phyloP scores from a whole-genome alignment of 2,113 vertebrate species.

The Chunga burmeisteri region DNA sequence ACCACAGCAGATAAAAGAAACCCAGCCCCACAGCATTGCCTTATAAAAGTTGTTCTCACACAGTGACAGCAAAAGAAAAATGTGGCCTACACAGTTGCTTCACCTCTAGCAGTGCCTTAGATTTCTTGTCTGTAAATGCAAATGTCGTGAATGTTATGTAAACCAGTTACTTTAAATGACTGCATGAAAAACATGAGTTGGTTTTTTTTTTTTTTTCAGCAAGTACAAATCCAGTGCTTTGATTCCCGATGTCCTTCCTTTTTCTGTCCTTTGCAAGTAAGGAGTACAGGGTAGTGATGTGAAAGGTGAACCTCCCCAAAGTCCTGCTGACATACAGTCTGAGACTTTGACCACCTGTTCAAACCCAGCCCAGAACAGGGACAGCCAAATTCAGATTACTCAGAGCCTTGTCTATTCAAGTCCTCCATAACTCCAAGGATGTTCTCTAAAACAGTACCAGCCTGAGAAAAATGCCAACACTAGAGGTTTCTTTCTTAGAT shows the following conservation, averaged over 20 bases:
- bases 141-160: neutral
- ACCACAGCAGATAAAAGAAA: neutral
- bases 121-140: neutral
- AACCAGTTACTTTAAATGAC: neutral
- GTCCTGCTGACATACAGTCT: rapidly evolving
- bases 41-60: neutral
- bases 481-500: neutral
- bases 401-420: neutral
- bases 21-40: neutral
- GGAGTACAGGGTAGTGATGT: neutral
- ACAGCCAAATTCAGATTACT: neutral
- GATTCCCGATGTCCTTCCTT: neutral
- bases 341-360: neutral
- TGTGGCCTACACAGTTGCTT: rapidly evolving
- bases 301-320: neutral
- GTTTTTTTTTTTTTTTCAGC: neutral
- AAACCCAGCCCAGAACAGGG: neutral
- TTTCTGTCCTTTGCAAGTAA: neutral
- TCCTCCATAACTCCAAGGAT: neutral
- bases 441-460: neutral
- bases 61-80: neutral
- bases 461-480: neutral
- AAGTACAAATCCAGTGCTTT: neutral
- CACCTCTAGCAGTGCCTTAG: neutral
- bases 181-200: neutral